Conservation (phyloP, 2,888 invertebrate genomes). For the Papilio protenor region DNA sequence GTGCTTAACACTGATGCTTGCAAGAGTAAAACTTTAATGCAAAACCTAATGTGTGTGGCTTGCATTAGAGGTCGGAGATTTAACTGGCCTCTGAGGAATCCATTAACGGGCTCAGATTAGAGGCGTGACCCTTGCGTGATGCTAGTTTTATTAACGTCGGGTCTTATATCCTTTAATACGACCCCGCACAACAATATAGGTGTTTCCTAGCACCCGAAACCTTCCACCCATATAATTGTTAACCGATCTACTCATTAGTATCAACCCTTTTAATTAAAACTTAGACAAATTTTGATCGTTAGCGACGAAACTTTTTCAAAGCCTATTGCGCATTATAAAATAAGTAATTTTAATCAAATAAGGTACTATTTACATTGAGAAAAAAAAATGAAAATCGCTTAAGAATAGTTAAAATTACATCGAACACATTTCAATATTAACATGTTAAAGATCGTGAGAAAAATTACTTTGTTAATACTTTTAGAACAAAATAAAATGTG, state of each 20-base stretch:
- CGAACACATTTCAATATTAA: too few species aligned
- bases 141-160: constrained; percentile 52
- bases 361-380: too few species aligned
- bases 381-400: too few species aligned
- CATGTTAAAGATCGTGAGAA: background rate
- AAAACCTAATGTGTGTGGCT: too few species aligned
- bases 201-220: constrained; percentile 40
- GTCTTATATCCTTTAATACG: constrained; percentile 48
- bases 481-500: too few species aligned
- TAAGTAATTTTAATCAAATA: background rate
- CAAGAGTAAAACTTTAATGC: too few species aligned
- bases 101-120: constrained; percentile 62
- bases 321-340: background rate
- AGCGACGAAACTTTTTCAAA: background rate
- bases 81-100: constrained; percentile 60
- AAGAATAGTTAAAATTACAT: too few species aligned
- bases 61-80: constrained; percentile 51
- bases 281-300: constrained; percentile 12
- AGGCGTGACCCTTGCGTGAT: constrained; percentile 49
- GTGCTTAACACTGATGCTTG: too few species aligned
- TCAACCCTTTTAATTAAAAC: constrained; percentile 13
- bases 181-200: constrained; percentile 45
- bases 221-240: constrained; percentile 22
- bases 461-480: background rate
- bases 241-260: constrained; percentile 9